Evolutionary conservation across 2,888 invertebrate species (phyloP).

Genomic region (Cordylochernes scorpioides): DNA sequence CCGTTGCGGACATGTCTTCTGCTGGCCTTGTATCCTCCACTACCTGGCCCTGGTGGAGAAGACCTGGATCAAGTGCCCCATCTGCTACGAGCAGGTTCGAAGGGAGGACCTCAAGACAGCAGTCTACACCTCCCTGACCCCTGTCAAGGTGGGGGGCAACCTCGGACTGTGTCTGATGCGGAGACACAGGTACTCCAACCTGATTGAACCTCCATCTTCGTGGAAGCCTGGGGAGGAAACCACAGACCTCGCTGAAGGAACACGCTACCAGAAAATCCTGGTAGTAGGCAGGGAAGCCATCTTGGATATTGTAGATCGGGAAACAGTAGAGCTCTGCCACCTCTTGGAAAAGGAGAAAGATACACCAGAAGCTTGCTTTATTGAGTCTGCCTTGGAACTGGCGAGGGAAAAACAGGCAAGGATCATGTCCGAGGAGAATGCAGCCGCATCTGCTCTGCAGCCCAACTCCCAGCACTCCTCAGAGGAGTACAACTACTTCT

Average conservation of each 20-base stretch:
- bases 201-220: too few relatives aligned
- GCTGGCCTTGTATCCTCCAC: constrained; percentile 82
- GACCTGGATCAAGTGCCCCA: constrained; percentile 59
- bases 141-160: constrained; percentile 33
- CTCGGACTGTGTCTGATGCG: constrained; percentile 60
- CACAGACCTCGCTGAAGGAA: too few relatives aligned
- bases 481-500: too few relatives aligned
- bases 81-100: constrained; percentile 57
- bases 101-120: constrained; percentile 56
- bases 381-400: constrained; percentile 52
- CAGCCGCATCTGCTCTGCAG: too few relatives aligned
- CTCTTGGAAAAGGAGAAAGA: constrained; percentile 32
- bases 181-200: too few relatives aligned
- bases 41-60: constrained; percentile 63
- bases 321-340: constrained; percentile 36
- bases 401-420: too few relatives aligned
- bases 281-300: constrained; percentile 40
- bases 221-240: too few relatives aligned
- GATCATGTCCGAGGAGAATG: too few relatives aligned
- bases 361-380: constrained; percentile 54
- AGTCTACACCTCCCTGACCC: constrained; percentile 15
- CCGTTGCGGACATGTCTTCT: constrained; percentile 78
- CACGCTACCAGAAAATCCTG: constrained; percentile 34
- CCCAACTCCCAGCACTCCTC: too few relatives aligned
- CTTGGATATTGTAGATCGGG: constrained; percentile 38